Conservation (phyloP, 2,888 invertebrate species). For the Platerodrilus igneus region DNA sequence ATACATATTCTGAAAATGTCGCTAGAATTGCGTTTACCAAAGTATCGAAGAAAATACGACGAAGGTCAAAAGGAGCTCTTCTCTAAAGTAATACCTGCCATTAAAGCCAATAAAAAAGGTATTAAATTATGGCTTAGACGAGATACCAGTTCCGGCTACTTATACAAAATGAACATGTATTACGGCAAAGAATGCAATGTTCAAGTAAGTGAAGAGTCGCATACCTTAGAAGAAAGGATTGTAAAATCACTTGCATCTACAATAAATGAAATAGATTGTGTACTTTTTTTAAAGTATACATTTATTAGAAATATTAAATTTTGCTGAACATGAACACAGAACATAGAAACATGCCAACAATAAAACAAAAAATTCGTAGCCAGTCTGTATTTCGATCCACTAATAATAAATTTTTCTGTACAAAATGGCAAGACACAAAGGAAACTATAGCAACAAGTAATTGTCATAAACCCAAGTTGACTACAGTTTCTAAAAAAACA, state of each 20-base stretch:
- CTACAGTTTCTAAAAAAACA: conserved; percentile 12
- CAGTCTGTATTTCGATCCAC: too few relatives aligned
- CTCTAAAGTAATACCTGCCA: conserved; percentile 28
- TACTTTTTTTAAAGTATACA: conserved; percentile 10
- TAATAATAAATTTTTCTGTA: too few relatives aligned
- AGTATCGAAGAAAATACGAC: too few relatives aligned
- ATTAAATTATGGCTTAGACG: conserved; percentile 27
- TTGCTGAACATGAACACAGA: too few relatives aligned
- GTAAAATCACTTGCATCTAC: conserved; percentile 21
- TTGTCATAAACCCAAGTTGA: conserved; percentile 12
- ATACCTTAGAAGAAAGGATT: conserved; percentile 28
- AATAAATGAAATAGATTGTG: conserved; percentile 11
- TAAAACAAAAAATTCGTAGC: too few relatives aligned
- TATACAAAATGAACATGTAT: conserved; percentile 33
- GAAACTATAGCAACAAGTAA: conserved; percentile 15
- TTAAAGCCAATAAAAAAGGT: conserved; percentile 27
- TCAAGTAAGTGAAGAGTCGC: too few relatives aligned
- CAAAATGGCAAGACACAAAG: conserved; percentile 22
- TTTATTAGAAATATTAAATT: too few relatives aligned
- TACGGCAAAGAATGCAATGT: conserved; percentile 32
- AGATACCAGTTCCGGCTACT: conserved; percentile 28
- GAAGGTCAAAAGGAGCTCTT: too few relatives aligned
- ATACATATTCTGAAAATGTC: conserved; percentile 15
- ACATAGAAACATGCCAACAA: too few relatives aligned
- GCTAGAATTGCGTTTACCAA: conserved; percentile 13